Evolutionary conservation across 2,888 invertebrate genomes (phyloP).

Genomic region (Smittia aterrima): DNA sequence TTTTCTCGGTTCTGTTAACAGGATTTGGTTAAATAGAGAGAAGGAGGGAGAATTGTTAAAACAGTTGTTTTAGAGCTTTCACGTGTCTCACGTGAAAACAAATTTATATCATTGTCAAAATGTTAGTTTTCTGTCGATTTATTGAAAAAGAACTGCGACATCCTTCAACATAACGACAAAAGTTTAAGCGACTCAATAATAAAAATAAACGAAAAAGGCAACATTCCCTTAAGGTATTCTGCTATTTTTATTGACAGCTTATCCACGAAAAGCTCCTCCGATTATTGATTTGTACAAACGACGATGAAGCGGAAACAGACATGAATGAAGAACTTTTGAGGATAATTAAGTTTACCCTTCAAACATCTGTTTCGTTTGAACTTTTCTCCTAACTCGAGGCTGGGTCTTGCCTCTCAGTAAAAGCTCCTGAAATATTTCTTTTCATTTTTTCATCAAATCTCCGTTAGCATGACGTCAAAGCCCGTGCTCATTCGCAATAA

Average conservation of each 20-base stretch:
- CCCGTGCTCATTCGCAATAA: not conserved
- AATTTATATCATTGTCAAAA: too few relatives aligned
- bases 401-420: not conserved
- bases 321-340: not conserved
- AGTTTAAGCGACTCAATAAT: not conserved
- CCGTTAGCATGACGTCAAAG: not conserved
- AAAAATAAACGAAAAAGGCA: not conserved
- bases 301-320: not conserved
- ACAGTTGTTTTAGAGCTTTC: not conserved
- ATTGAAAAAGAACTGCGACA: too few relatives aligned
- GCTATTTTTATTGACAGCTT: too few relatives aligned
- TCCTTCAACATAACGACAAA: not conserved
- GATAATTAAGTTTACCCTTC: not conserved
- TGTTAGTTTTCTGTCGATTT: too few relatives aligned
- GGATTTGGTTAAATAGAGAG: slow-evolving; percentile 36
- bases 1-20: slow-evolving; percentile 81
- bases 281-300: not conserved
- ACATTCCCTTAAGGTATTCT: not conserved
- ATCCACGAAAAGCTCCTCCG: not conserved
- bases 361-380: not conserved
- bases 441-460: too few relatives aligned
- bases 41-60: not conserved
- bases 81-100: not conserved
- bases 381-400: not conserved
- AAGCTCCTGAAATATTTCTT: not conserved